Base-by-base conservation (phyloP, 1,140 invertebrate genomes). In the Riptortus pedestris region DNA sequence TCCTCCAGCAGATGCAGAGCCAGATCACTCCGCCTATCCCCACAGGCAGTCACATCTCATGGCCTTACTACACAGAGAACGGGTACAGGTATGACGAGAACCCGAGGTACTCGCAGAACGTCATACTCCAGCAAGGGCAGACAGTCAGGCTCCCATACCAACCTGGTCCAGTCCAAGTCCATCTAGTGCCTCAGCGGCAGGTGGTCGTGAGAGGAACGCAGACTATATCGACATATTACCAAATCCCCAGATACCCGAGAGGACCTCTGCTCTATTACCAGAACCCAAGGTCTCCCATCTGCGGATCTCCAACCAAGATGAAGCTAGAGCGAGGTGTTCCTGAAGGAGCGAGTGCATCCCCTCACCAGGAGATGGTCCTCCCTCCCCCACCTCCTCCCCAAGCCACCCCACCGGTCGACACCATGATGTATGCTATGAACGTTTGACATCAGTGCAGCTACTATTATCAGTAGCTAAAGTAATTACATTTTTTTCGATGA, bases 1-100 rank as follows among this genome's bases (percentile, higher is more conserved):
- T 90, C 12, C 74, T 91, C 0, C 85, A 90, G 67, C 86, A 90
- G 66, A 87, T 87, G 79, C 86, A 87, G 72, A 81, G 81, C 55
- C 85, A 87, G 69, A 71, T 86, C 7, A 79, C 80, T 38, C 79
- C 83, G 0, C 69, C 64, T 55, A 58, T 72, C 69, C 62, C 60
- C 51, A 67, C 24, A 68, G 78, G 72, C 55, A 75, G 77, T 2
- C 77, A 78, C 33, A 77, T 80, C n/a, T 77, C 81, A 1, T 83
- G 82, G 79, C 82, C 82, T 2, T 80, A 81, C 45, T 85, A 84
- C 63, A 82, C 80, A 69, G 62, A 43, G 16, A 51, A 51, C 22
- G 62, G 62, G 11, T 55, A 51, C 47, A 28, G 33, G 9, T 60
- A 63, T 60, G 43, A 28, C 11, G 60, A 63, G 31, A 22, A 38